Base-by-base conservation (phyloP, 2,888 invertebrate genomes). In the Pomacea canaliculata region DNA sequence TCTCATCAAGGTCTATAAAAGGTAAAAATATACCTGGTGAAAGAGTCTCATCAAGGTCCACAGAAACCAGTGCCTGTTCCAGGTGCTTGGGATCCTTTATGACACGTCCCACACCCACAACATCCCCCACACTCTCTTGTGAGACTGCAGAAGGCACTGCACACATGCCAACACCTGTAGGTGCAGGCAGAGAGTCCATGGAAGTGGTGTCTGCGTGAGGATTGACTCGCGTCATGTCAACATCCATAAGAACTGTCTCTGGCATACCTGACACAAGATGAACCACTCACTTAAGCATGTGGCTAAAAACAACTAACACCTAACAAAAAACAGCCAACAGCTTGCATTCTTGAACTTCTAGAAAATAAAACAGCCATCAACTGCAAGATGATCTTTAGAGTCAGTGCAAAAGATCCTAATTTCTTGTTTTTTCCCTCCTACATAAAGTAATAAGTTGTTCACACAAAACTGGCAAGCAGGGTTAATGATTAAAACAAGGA, bases 21-120 rank as follows among this genome's bases (percentile, higher is more conserved):
- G 37, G 4, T 37, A 37, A 56, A 56, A 56, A 56, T 16, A 56
- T 56, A 56, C 51, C 51, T 56, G 51, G 51, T 56, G 51, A 85
- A n/a, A 87, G 77, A 27, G 85, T 81, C 49, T 80, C 85, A 56
- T 82, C 86, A 37, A 87, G 76, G 49, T 86, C 86, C 27, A 73
- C 66, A 23, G 66, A 49, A 16, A 51, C 71, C 56, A 80, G 49
- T 13, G 73, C 70, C 51, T 79, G 77, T 7, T 76, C 79, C 69
- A 79, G 56, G 18, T 70, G 70, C 27, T 62, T 74, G n/a, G 60
- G n/a, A n/a, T 60, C 69, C 12, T 62, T 74, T 18, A 60, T 16
- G 46, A 27, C 46, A n/a, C 69, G 59, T n/a, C 70, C 70, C 7
- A 23, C 63, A 1, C 70, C 60, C 3, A 27, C 73, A 27, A 37